These are phyloP conservation scores for Thamnophis sirtalis DNA, from an alignment of 2,113 vertebrate genomes.

Conservation along the genomic window DNA sequence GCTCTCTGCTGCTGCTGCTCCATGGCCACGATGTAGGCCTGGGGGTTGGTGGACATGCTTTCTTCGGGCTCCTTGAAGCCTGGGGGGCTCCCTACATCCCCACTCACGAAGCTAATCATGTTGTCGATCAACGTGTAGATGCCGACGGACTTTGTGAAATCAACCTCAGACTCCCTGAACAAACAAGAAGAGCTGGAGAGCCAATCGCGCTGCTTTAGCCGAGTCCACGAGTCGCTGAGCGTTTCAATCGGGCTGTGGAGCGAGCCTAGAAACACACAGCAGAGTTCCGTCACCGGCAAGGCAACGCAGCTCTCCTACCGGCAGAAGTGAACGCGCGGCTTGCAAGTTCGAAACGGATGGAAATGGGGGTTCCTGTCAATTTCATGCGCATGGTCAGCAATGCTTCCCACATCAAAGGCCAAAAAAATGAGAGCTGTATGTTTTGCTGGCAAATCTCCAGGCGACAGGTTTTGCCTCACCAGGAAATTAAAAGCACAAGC, in stretches of 20 bases:
- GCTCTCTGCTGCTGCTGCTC: constrained; percentile 93
- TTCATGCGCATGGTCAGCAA: constrained; percentile 68
- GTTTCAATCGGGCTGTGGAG: constrained; percentile 73
- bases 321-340: constrained; percentile 36
- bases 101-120: constrained; percentile 90
- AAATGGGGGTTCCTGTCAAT: constrained; percentile 56
- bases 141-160: constrained; percentile 83
- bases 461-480: constrained; percentile 50
- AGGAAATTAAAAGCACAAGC: constrained; percentile 66
- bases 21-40: constrained; percentile 89
- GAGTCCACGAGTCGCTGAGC: constrained; percentile 86
- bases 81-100: constrained; percentile 85
- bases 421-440: constrained; percentile 25
- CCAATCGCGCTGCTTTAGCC: constrained; percentile 82
- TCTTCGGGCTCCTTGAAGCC: constrained; percentile 95
- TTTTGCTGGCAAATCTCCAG: constrained; percentile 34
- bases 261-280: constrained; percentile 60
- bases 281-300: constrained; percentile 40
- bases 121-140: constrained; percentile 91
- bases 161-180: constrained; percentile 83
- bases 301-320: not conserved
- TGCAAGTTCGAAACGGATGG: constrained; percentile 55
- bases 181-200: constrained; percentile 75
- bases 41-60: constrained; percentile 91
- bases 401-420: constrained; percentile 45